These are phyloP conservation scores for Amblyraja radiata DNA, from an alignment of 2,797 vertebrate species.

Conservation along the genomic window DNA sequence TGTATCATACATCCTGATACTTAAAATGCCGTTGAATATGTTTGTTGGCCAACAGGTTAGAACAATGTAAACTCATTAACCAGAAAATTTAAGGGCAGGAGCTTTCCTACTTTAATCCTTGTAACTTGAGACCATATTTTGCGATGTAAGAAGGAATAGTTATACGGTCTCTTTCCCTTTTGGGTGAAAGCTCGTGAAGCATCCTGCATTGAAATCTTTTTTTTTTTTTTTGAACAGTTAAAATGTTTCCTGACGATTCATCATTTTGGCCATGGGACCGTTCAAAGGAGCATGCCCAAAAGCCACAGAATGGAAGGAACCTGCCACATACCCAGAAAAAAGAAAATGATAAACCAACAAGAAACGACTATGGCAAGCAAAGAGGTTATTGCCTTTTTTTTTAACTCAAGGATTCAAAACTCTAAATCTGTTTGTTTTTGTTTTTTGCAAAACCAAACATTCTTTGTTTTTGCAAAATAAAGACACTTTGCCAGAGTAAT, in stretches of 20 bases:
- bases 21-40: not conserved
- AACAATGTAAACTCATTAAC: not conserved
- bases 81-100: not conserved
- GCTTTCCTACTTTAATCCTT: not conserved
- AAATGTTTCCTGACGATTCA: slow-evolving; percentile 62
- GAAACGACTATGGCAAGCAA: slow-evolving; percentile 57
- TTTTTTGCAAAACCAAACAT: too few relatives aligned
- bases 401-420: slow-evolving; percentile 36
- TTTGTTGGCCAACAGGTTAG: not conserved
- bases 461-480: too few relatives aligned
- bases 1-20: not conserved
- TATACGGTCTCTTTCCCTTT: not conserved
- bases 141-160: not conserved
- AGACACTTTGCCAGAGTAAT: too few relatives aligned
- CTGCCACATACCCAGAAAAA: slow-evolving; percentile 60
- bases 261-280: slow-evolving; percentile 71
- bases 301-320: slow-evolving; percentile 65
- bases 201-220: not conserved
- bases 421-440: not conserved
- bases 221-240: slow-evolving; percentile 60
- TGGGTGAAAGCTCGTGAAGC: not conserved
- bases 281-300: slow-evolving; percentile 76
- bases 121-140: not conserved
- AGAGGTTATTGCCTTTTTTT: slow-evolving; percentile 50
- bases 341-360: slow-evolving; percentile 65